Base-by-base conservation (phyloP, 2,113 vertebrate genomes). In the Hiodon tergisus region DNA sequence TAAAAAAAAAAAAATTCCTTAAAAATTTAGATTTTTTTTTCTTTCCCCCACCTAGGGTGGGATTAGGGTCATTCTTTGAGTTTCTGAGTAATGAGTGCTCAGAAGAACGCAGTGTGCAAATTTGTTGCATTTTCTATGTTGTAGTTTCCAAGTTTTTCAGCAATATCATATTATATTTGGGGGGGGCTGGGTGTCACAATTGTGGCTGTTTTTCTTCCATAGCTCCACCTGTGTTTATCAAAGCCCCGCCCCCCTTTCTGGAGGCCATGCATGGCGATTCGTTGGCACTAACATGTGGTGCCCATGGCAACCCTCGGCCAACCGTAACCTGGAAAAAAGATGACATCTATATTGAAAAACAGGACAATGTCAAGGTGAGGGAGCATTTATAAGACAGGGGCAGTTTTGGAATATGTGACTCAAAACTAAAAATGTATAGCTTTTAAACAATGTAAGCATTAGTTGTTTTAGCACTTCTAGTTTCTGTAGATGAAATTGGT, bases 221-320 rank as follows among this genome's bases (percentile, higher is more conserved):
- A 99, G 96, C 94, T 0, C 94, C 97, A 46, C 97, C 96, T 16
- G 85, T 90, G 48, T 96, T 99, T 76, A 87, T 92, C 82, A 92
- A 93, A 86, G 95, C 86, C 0, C 95, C 96, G 0, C 95, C 97
- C 0, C 85, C 88, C 0, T 91, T 94, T 0, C 84, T 98, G 67
- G 97, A 99, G 81, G 92, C 94, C 73, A 85, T 89, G 78, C 92
- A 94, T 16, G 90, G 79, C 66, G 93, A 95, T 47, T 69, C 93
- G 0, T 79, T 98, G 80, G 92, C 88, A 17, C 92, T 99, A 53
- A 93, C 87, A 77, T 99, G 97, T 74, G 88, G 87, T 3, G 96
- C 96, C 59, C 85, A 81, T 0, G 97, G 97, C 79, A 97, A 94
- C 84, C 97, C 97, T 14, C 92, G 90, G 53, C 97, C 97, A 0